Base-by-base conservation (phyloP, 2,888 invertebrate species). In the Caenorhabditis becei region DNA sequence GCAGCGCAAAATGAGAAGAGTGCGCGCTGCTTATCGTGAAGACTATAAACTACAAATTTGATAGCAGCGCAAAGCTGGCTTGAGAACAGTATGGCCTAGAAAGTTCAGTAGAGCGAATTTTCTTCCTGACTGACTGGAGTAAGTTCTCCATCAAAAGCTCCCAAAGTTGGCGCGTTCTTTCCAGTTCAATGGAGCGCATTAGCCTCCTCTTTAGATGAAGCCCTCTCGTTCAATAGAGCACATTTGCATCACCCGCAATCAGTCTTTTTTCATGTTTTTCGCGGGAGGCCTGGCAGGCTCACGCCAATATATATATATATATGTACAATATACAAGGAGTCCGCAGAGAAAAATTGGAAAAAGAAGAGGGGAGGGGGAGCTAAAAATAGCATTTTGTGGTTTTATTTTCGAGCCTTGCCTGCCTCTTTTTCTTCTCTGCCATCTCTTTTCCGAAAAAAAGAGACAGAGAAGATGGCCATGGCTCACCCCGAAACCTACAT, bases 311-410 rank as follows among this genome's bases (percentile, higher is more conserved):
- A 54, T n/a, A n/a, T n/a, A n/a, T n/a, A n/a, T n/a, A n/a, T n/a
- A n/a, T n/a, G n/a, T n/a, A n/a, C 54, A 51, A 65, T 53, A 53
- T 65, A 65, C 65, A 66, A 66, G 24, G 53, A 53, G 37, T 26
- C 8, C 10, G 26, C 26, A 49, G 53, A 23, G 37, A 65, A 20
- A 37, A n/a, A 47, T 41, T 47, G 11, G 7, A n/a, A n/a, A n/a
- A n/a, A n/a, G n/a, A 20, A 24, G 24, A 28, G 49, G 20, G 35
- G 35, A 16, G 44, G 28, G 28, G 23, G 18, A 14, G 32, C 69
- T 69, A 69, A 69, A 69, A 69, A 69, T 69, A 69, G 69, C 26
- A 54, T 54, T 54, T 51, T 24, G 51, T 24, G 24, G 58, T 69
- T 66, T 69, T 69, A 69, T 69, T 69, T 69, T 67, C 32, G 54